Percentiles rank a stretch among this genome's conserved stretches.
Evolutionary conservation across 2,113 vertebrate species (phyloP).

Genomic region (Smithornis capensis): DNA sequence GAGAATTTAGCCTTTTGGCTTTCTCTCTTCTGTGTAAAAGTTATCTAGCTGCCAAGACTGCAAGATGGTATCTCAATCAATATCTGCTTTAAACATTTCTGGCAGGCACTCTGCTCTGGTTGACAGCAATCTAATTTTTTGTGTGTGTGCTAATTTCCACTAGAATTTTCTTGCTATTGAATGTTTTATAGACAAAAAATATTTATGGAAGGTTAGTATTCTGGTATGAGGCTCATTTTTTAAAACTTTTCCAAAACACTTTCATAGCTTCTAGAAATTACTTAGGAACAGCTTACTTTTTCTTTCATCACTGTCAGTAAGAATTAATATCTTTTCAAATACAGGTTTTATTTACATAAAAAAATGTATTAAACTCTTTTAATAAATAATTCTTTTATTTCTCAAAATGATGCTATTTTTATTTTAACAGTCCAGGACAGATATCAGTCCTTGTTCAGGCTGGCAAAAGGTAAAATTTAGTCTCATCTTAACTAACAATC

Average conservation of each 20-base stretch:
- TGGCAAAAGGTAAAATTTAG: neutral
- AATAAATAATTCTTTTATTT: no score
- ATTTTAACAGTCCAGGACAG: neutral
- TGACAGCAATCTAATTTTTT: neutral
- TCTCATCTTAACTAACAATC: neutral
- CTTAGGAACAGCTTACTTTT: neutral
- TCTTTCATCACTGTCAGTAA: neutral
- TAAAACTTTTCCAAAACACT: neutral
- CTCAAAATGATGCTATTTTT: no score
- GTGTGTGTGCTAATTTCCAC: neutral
- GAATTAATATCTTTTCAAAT: neutral
- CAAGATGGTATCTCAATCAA: conserved; percentile 45
- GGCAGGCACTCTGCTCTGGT: neutral
- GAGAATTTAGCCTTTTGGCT: conserved; percentile 58
- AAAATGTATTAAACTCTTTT: neutral
- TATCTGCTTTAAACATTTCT: conserved; percentile 52
- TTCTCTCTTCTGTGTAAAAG: conserved; percentile 6
- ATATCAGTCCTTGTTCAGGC: neutral
- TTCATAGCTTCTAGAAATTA: neutral
- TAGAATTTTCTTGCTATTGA: neutral
- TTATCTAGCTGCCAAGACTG: neutral
- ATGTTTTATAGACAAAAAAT: neutral
- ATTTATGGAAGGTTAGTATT: neutral
- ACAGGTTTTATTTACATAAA: neutral
- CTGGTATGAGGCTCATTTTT: neutral